These are phyloP conservation scores for Aphelenchoides avenae DNA, from an alignment of 1,140 invertebrate species.

Conservation along the genomic window DNA sequence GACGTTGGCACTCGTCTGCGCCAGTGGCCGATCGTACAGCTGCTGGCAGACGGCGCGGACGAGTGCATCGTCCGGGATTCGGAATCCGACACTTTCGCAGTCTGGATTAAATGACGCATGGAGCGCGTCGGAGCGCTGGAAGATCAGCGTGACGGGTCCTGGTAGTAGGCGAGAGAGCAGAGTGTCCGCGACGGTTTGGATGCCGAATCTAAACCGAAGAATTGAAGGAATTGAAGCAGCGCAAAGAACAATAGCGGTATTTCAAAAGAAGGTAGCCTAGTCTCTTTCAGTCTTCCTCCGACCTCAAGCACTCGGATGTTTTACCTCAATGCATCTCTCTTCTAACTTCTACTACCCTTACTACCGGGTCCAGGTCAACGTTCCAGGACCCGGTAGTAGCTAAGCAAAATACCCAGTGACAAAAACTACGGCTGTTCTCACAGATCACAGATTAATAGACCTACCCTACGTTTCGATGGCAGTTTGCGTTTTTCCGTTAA, in stretches of 20 bases:
- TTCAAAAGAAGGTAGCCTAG: neutral
- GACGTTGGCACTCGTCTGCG: conserved; percentile 41
- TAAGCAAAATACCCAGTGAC: too few relatives aligned
- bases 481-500: neutral
- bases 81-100: conserved; percentile 24
- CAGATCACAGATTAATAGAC: too few relatives aligned
- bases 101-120: conserved; percentile 24
- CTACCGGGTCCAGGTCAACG: too few relatives aligned
- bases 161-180: conserved; percentile 28
- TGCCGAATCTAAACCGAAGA: conserved; percentile 27
- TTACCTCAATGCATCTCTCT: neutral
- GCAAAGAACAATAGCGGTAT: conserved; percentile 4
- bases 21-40: conserved; percentile 23
- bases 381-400: too few relatives aligned
- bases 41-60: conserved; percentile 27
- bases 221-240: neutral
- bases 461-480: too few relatives aligned
- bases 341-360: too few relatives aligned
- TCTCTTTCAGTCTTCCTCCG: neutral
- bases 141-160: conserved; percentile 35
- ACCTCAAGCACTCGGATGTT: neutral
- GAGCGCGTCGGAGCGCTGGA: conserved; percentile 21
- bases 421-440: too few relatives aligned
- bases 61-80: conserved; percentile 33
- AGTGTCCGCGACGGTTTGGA: conserved; percentile 25